These are phyloP conservation scores for Himalopsyche anomala DNA, from an alignment of 2,888 invertebrate genomes.

Conservation along the genomic window DNA sequence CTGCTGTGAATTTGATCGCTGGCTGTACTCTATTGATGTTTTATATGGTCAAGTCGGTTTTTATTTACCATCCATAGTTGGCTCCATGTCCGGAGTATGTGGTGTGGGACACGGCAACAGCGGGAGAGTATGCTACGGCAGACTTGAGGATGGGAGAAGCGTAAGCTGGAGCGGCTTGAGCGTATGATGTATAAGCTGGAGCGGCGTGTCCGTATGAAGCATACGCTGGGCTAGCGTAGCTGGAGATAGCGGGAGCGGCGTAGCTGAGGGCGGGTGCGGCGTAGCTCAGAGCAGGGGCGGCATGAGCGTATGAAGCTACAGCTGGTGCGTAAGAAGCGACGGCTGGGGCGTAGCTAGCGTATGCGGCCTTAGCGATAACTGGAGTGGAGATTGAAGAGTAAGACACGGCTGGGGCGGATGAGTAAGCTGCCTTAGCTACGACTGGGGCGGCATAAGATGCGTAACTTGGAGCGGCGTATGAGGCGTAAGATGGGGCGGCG, in stretches of 20 bases:
- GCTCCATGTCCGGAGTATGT: conserved; percentile 77
- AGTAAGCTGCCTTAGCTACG: conserved; percentile 66
- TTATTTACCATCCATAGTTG: background rate
- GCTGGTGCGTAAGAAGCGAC: conserved; percentile 62
- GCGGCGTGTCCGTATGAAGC: conserved; percentile 57
- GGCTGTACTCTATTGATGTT: no score
- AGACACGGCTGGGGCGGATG: conserved; percentile 69
- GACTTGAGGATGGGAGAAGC: conserved; percentile 67
- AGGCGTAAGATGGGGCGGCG: conserved; percentile 56
- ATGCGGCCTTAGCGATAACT: conserved; percentile 67
- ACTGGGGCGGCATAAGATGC: conserved; percentile 64
- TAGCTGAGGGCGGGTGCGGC: conserved; percentile 67
- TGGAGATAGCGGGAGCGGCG: conserved; percentile 66
- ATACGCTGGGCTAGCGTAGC: conserved; percentile 66
- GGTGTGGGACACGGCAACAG: conserved; percentile 67
- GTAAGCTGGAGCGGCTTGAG: conserved; percentile 61
- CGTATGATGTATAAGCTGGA: conserved; percentile 65
- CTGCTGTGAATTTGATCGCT: no score
- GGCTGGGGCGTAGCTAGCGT: conserved; percentile 65
- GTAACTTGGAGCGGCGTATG: conserved; percentile 63
- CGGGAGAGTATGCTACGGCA: conserved; percentile 77
- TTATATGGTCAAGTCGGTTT: no score
- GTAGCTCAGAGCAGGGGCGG: conserved; percentile 64
- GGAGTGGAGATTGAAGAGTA: conserved; percentile 66
- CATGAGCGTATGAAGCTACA: conserved; percentile 67